Conservation (phyloP, 2,888 invertebrate species). For the Cerceris ruficornis region DNA sequence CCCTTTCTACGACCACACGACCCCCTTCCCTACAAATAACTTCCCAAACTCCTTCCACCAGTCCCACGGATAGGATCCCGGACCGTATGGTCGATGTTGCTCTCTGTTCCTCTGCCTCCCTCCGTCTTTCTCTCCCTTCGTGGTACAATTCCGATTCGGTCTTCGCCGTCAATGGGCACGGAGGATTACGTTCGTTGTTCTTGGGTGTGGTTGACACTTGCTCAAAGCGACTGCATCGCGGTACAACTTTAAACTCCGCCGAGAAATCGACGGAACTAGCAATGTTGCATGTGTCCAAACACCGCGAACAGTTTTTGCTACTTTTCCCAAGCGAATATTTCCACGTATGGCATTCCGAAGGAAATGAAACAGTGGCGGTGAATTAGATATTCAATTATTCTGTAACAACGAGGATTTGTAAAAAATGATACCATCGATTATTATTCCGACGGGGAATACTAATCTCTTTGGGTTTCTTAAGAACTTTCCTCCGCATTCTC, state of each 20-base stretch:
- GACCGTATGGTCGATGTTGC: conserved; percentile 33
- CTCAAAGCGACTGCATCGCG: conserved; percentile 38
- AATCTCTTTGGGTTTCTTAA: not conserved
- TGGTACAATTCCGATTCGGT: conserved; percentile 29
- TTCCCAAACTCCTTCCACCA: conserved; percentile 60
- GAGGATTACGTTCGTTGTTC: conserved; percentile 36
- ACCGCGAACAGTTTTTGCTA: too few relatives aligned
- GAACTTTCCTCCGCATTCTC: conserved; percentile 15
- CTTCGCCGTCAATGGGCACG: conserved; percentile 34
- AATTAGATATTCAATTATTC: too few relatives aligned
- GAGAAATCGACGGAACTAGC: not conserved
- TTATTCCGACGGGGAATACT: not conserved
- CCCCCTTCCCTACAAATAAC: conserved; percentile 65
- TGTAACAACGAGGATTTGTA: too few relatives aligned
- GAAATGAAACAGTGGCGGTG: too few relatives aligned
- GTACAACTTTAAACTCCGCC: conserved; percentile 45
- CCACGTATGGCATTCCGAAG: too few relatives aligned
- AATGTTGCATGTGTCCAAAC: too few relatives aligned
- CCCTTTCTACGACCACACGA: conserved; percentile 65
- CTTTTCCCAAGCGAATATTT: too few relatives aligned
- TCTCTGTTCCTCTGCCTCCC: not conserved
- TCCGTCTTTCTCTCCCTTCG: conserved; percentile 29
- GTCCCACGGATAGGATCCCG: conserved; percentile 40
- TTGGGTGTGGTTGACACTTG: conserved; percentile 58
- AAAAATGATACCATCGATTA: too few relatives aligned